A percentile compares a stretch with the other conserved stretches of the same genome.
Evolutionary conservation across 2,888 invertebrate genomes (phyloP).

Genomic region (Shargacucullia verbasci): DNA sequence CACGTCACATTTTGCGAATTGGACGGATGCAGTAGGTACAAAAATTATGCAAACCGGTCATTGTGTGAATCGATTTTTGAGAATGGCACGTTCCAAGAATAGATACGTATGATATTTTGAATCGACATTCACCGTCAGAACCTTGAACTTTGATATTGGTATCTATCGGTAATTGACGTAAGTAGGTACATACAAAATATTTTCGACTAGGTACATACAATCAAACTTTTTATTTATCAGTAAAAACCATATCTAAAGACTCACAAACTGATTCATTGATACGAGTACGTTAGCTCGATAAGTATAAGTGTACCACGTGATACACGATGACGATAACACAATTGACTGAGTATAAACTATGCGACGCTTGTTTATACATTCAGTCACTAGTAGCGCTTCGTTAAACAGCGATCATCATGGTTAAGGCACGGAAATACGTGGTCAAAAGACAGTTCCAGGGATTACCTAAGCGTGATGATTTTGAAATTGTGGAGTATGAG

Average conservation of each 20-base stretch:
- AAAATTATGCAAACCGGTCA: no score
- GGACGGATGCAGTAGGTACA: no score
- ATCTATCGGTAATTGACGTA: no score
- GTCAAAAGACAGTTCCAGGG: conserved; percentile 86
- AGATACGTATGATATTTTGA: no score
- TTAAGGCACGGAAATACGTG: conserved; percentile 84
- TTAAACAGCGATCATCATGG: conserved; percentile 65
- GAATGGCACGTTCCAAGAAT: no score
- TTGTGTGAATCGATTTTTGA: no score
- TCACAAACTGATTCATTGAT: background rate
- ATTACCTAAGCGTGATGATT: conserved; percentile 87
- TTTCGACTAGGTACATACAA: no score
- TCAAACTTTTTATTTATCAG: no score
- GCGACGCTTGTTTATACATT: background rate
- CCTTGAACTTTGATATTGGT: no score
- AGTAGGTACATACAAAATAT: no score
- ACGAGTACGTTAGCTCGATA: background rate
- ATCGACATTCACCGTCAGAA: no score
- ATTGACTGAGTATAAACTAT: conserved; percentile 5
- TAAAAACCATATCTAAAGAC: background rate
- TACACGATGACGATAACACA: conserved; percentile 6
- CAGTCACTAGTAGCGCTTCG: conserved; percentile 12
- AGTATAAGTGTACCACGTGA: conserved; percentile 5
- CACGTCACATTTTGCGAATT: no score
- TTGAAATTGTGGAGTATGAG: conserved; percentile 89